A percentile compares a stretch with the other conserved stretches of the same genome.
Conservation (phyloP, 2,888 invertebrate genomes). For the Diogma glabrata region DNA sequence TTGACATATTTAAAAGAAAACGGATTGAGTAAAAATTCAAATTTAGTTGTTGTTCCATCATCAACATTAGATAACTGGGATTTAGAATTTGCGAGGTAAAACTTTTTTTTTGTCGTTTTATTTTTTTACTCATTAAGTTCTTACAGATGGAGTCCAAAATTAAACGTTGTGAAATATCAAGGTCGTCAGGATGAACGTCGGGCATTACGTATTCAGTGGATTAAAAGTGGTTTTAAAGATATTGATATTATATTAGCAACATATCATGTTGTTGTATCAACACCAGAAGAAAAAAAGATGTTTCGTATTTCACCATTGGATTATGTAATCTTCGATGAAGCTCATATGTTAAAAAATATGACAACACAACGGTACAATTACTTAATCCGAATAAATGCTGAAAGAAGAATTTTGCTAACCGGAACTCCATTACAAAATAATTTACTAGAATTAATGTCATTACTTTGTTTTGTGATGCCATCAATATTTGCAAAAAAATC, state of each 20-base stretch:
- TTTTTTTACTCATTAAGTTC: no score
- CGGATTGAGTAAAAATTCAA: constrained; percentile 60
- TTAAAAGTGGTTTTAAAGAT: constrained; percentile 56
- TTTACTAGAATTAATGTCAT: constrained; percentile 86
- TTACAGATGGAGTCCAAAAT: constrained; percentile 57
- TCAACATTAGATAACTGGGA: constrained; percentile 90
- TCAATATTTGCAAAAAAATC: constrained; percentile 82
- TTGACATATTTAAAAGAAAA: constrained; percentile 79
- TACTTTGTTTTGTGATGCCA: constrained; percentile 93
- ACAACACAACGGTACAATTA: constrained; percentile 81
- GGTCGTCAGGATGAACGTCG: constrained; percentile 77
- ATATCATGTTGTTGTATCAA: constrained; percentile 53
- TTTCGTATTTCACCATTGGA: constrained; percentile 81
- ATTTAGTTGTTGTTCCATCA: constrained; percentile 91
- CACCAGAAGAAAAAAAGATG: constrained; percentile 80
- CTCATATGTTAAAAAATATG: constrained; percentile 98
- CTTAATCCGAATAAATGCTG: constrained; percentile 77
- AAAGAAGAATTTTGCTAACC: constrained; percentile 76
- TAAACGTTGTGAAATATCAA: constrained; percentile 78
- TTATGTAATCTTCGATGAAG: constrained; percentile 94
- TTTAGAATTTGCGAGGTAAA: constrained; percentile 49
- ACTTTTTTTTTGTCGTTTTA: no score
- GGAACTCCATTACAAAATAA: constrained; percentile 97
- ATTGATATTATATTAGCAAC: constrained; percentile 83
- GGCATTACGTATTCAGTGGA: constrained; percentile 61